phyloP scores from a whole-genome alignment of 2,797 vertebrate genomes.

The Antennarius maculatus region DNA sequence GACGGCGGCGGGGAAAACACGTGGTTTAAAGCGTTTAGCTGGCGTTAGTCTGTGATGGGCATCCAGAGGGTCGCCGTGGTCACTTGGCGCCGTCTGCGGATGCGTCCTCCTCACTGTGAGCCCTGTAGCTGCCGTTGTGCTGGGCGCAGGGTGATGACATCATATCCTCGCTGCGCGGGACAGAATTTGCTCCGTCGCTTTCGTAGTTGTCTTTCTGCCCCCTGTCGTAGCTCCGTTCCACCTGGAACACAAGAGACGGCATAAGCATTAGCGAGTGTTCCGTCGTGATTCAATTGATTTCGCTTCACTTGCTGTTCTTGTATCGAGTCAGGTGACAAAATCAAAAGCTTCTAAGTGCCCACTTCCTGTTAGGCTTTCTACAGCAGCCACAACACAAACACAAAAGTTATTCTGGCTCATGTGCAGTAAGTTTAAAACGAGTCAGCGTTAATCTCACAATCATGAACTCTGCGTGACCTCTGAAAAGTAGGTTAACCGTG shows the following conservation, averaged over 20 bases:
- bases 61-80: constrained; percentile 1
- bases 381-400: too few relatives aligned
- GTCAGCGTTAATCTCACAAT: constrained; percentile 12
- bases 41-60: constrained; percentile 11
- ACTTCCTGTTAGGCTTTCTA: too few relatives aligned
- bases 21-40: constrained; percentile 2
- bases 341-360: too few relatives aligned
- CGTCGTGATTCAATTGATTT: too few relatives aligned
- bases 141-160: constrained; percentile 76
- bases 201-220: constrained; percentile 61
- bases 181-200: constrained; percentile 79
- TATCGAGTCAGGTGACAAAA: too few relatives aligned
- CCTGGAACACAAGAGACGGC: constrained; percentile 47
- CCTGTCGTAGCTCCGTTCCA: constrained; percentile 79
- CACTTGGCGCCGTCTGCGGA: constrained; percentile 75
- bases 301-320: too few relatives aligned
- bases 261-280: too few relatives aligned
- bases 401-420: background rate
- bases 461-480: background rate
- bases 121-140: constrained; percentile 90
- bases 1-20: background rate
- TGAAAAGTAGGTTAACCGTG: constrained; percentile 35
- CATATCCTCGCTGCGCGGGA: constrained; percentile 68
- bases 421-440: background rate
- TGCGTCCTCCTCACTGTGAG: constrained; percentile 68